Conservation (phyloP, 1,140 invertebrate species). For the Euborellia annulipes region DNA sequence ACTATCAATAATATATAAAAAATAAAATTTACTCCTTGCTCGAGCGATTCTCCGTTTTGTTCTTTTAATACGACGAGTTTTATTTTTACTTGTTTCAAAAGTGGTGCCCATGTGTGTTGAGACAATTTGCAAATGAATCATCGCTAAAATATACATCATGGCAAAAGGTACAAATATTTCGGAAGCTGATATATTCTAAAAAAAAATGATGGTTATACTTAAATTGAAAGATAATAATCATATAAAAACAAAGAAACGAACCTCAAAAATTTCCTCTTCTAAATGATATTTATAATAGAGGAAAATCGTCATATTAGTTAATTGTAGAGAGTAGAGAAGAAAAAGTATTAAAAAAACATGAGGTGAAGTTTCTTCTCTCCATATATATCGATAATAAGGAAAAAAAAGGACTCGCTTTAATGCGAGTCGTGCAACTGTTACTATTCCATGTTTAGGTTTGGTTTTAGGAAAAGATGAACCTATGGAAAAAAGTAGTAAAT, state of each 20-base stretch:
- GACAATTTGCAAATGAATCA: constrained; percentile 84
- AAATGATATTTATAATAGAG: constrained; percentile 25
- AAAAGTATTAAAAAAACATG: constrained; percentile 55
- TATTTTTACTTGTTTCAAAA: neutral
- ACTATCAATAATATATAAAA: too few relatives aligned
- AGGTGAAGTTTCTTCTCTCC: constrained; percentile 69
- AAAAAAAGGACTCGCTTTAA: constrained; percentile 62
- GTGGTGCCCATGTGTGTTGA: constrained; percentile 41
- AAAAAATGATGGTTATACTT: constrained; percentile 11
- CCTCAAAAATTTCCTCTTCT: constrained; percentile 16
- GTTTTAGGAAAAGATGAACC: constrained; percentile 87
- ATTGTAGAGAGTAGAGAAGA: constrained; percentile 57
- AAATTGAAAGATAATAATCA: too few relatives aligned
- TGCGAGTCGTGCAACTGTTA: constrained; percentile 63
- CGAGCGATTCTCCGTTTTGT: constrained; percentile 9
- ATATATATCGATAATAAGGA: constrained; percentile 72
- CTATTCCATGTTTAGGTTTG: constrained; percentile 75
- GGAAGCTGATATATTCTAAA: constrained; percentile 35
- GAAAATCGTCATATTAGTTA: constrained; percentile 49
- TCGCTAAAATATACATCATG: constrained; percentile 63
- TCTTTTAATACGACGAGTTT: constrained; percentile 5
- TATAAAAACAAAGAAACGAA: constrained; percentile 9
- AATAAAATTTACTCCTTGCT: too few relatives aligned
- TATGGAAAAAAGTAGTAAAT: constrained; percentile 28
- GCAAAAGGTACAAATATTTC: constrained; percentile 61